Base-by-base conservation (phyloP, 2,113 vertebrate species). In the Mesocricetus auratus region DNA sequence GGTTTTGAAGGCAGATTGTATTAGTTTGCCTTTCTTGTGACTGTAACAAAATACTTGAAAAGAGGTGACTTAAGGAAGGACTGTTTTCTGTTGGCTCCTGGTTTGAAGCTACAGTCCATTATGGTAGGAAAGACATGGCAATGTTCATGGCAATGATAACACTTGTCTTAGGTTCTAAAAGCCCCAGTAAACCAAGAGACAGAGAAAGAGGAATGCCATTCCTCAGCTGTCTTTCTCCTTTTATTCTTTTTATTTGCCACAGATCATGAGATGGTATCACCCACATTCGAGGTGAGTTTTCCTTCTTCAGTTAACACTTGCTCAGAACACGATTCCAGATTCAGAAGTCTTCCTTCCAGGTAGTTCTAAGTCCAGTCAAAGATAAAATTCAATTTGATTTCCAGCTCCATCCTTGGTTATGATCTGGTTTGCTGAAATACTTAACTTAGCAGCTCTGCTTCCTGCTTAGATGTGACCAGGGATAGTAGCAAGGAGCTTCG, bases 371-470 rank as follows among this genome's bases (percentile, higher is more conserved):
- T 12, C n/a, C 29, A 7, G 15, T 56, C 26, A 73, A 89, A 74
- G 22, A 36, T 1, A 73, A 82, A 78, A 58, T 68, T 75, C 39
- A 68, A 78, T 86, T 94, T 39, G 56, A 68, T 88, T 92, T 91
- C 13, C 19, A 78, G 16, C 17, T 95, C 12, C 82, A 33, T 16
- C 86, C 6, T 94, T 86, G 64, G 15, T 2, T 96, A 39, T 50
- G 45, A 94, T 36, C 64, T 94, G 26, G 42, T 33, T 92, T 29
- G 19, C 77, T 47, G 69, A 75, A 47, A 31, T 94, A 45, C 21
- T 29, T 94, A 90, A 85, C n/a, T 78, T 73, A 58, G n/a, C 83
- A 26, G 1, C 69, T 96, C 64, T 62, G 50, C 86, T 93, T 92
- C n/a, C n/a, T 87, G 39, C 8, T 85, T 33, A n/a, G 45, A 45